Evolutionary conservation across 2,113 vertebrate species (phyloP).

Genomic region (Maccullochella peelii): DNA sequence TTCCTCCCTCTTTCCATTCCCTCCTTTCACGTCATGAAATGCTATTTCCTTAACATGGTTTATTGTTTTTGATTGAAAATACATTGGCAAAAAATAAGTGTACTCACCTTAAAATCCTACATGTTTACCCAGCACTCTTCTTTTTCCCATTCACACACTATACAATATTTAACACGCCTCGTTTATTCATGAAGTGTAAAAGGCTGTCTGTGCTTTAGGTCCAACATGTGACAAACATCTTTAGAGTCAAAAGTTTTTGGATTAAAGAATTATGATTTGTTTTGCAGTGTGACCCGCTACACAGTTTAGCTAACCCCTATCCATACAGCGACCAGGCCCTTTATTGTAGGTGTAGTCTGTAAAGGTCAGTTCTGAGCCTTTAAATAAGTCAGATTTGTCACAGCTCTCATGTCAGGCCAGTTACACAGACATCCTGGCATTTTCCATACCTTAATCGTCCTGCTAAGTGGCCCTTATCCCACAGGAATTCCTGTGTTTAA

Average conservation of each 20-base stretch:
- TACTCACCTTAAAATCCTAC: not conserved
- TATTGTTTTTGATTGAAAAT: not conserved
- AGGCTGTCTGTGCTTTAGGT: not conserved
- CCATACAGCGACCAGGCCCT: not conserved
- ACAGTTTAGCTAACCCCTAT: not conserved
- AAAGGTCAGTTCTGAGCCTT: slow-evolving; percentile 47
- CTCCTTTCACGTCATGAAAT: not conserved
- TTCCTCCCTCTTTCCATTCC: not conserved
- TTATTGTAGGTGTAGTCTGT: slow-evolving; percentile 12
- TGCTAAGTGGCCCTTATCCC: slow-evolving; percentile 74
- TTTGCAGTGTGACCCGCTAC: not conserved
- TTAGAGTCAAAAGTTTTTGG: slow-evolving; percentile 5
- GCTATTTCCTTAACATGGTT: not conserved
- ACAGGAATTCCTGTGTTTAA: slow-evolving; percentile 84
- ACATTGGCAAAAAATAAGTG: not conserved
- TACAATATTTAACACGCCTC: slow-evolving; percentile 55
- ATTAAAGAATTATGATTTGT: slow-evolving; percentile 30
- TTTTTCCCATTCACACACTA: slow-evolving; percentile 7
- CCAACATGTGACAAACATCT: slow-evolving; percentile 17
- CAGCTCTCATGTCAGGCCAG: slow-evolving; percentile 34
- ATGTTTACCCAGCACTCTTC: not conserved
- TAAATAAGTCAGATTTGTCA: slow-evolving; percentile 55
- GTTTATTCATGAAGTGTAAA: slow-evolving; percentile 66
- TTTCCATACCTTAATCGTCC: slow-evolving; percentile 77
- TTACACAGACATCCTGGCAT: slow-evolving; percentile 54